phyloP scores from a whole-genome alignment of 1,140 invertebrate species.

The Cydia pomonella region DNA sequence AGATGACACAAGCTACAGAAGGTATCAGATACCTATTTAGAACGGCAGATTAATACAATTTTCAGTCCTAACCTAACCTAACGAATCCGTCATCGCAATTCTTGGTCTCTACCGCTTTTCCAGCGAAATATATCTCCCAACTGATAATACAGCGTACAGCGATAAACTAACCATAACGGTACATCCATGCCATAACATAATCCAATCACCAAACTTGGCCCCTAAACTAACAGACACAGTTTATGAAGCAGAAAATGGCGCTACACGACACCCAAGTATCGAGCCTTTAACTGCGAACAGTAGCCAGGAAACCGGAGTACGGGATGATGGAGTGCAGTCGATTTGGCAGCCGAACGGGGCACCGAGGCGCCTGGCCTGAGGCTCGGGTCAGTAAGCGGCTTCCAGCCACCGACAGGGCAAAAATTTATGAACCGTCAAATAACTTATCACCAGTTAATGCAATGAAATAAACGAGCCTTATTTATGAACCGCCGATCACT shows the following conservation, averaged over 20 bases:
- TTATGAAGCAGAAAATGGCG: constrained; percentile 32
- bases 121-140: background rate
- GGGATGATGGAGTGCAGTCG: constrained; percentile 27
- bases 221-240: constrained; percentile 22
- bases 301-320: constrained; percentile 22
- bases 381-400: constrained; percentile 27
- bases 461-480: constrained; percentile 72
- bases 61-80: background rate
- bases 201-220: constrained; percentile 31
- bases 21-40: too few relatives aligned
- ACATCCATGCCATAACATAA: constrained; percentile 14
- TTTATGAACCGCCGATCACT: constrained; percentile 69
- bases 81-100: background rate
- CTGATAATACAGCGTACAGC: background rate
- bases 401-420: constrained; percentile 32
- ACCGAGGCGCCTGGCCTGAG: constrained; percentile 12
- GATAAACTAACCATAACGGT: constrained; percentile 15
- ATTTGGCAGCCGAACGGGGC: constrained; percentile 29
- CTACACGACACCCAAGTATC: constrained; percentile 31
- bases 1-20: too few relatives aligned
- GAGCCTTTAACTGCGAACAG: constrained; percentile 26
- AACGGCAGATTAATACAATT: background rate
- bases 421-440: constrained; percentile 73
- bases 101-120: background rate
- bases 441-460: constrained; percentile 73